phyloP scores from a whole-genome alignment of 2,113 vertebrate species.

The Hiodon tergisus region DNA sequence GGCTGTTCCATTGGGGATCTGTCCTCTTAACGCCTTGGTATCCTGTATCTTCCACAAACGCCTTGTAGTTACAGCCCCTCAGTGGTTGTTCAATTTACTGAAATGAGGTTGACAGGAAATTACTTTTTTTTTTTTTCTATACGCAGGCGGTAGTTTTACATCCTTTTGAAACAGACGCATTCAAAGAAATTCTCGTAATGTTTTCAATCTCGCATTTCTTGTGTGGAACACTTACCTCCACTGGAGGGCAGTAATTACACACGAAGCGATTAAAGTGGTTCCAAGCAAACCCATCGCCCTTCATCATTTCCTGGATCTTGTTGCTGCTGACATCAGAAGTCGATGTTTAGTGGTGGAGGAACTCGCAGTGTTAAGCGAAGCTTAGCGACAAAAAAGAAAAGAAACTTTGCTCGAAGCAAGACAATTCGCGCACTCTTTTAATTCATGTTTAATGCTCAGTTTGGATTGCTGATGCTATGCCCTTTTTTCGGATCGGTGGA shows the following conservation, averaged over 20 bases:
- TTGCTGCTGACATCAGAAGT: conserved; percentile 20
- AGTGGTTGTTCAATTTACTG: too few relatives aligned
- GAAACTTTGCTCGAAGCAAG: conserved; percentile 22
- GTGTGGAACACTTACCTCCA: background rate
- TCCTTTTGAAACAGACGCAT: too few relatives aligned
- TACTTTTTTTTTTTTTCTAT: too few relatives aligned
- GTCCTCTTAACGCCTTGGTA: too few relatives aligned
- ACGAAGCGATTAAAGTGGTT: background rate
- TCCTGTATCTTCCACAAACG: too few relatives aligned
- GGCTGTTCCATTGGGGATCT: too few relatives aligned
- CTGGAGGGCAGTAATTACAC: conserved; percentile 16
- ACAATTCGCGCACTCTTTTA: background rate
- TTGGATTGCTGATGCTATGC: conserved; percentile 13
- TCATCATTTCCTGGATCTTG: conserved; percentile 23
- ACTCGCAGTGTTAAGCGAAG: conserved; percentile 2
- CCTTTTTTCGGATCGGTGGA: conserved; percentile 6
- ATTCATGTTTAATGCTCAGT: background rate
- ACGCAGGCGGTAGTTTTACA: too few relatives aligned
- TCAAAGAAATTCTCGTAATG: background rate
- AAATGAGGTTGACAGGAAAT: too few relatives aligned
- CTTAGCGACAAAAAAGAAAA: conserved; percentile 4
- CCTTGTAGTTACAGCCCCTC: too few relatives aligned
- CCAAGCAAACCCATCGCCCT: background rate
- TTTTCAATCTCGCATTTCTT: background rate
- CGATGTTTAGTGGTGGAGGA: conserved; percentile 10